Base-by-base conservation (phyloP, 1,140 invertebrate genomes). In the Olivierus martensii region DNA sequence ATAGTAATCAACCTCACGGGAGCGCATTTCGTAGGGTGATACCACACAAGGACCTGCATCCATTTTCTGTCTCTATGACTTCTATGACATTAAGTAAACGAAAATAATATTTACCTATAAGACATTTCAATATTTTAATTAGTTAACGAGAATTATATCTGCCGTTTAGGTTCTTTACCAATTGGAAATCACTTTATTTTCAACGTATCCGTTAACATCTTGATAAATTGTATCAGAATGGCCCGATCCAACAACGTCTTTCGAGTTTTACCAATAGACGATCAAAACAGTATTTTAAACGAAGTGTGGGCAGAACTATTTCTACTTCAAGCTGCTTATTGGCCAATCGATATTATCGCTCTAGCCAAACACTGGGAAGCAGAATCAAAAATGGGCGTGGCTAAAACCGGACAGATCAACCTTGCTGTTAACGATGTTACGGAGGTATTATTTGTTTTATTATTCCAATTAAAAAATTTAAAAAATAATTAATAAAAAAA, bases 251-350 rank as follows among this genome's bases (percentile, higher is more conserved):
- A 87, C 42, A 78, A 81, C 0, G 79, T 81, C 0, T 87, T 85
- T 64, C 62, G 78, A 41, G 78, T 83, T 67, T 65, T 88, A 17
- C 77, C 79, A 1, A 73, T 73, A 28, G 68, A 72, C 42, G 84
- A 88, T 56, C 83, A 87, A 64, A 75, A 75, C 1, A 71, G 77
- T 42, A 71, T 91, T 14, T 68, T 90, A 36, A 79, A 83, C 53
- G 80, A 81, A 59, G 78, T 80, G 18, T 91, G 87, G 87, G 78
- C 77, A 53, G 85, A 89, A 62, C 66, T 91, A n/a, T 90, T 89
- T 64, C 73, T 90, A 0, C 64, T 90, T 5, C 85, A 80, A 17
- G 79, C 84, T 3, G 81, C 84, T 1, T 84, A 89, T 63, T 84
- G 57, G 57, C 57, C 57, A n/a, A 52, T 58, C 4, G 57, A 58